Percentiles rank a stretch among this genome's conserved stretches.
Conservation (phyloP, 2,797 vertebrate genomes). For the Onychomys leucogaster region DNA sequence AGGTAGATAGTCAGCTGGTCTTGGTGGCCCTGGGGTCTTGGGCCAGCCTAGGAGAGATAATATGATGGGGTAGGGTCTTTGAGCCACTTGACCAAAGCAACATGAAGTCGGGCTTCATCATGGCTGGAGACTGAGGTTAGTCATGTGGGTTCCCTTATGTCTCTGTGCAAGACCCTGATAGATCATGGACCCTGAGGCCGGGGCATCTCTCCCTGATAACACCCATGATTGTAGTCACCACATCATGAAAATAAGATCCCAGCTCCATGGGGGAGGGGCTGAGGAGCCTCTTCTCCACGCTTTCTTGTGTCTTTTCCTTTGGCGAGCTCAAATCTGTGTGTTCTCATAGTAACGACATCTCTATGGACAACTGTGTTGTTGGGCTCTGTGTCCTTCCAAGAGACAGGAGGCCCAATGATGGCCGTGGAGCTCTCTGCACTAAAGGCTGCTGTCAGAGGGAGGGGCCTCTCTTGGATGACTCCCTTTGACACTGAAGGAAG, state of each 20-base stretch:
- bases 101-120: neutral
- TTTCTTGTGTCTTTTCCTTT: accelerated
- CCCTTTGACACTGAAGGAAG: neutral
- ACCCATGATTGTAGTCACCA: neutral
- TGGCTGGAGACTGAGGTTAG: neutral
- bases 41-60: neutral
- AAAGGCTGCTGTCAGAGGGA: neutral
- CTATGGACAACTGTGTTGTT: neutral
- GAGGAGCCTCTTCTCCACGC: accelerated
- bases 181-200: neutral
- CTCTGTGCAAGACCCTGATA: accelerated
- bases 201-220: neutral
- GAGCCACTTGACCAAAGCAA: neutral
- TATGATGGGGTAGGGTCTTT: neutral
- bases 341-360: neutral
- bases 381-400: neutral
- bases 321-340: neutral
- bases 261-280: accelerated
- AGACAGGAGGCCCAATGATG: accelerated
- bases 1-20: neutral
- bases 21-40: neutral
- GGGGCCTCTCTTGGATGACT: accelerated
- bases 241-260: neutral
- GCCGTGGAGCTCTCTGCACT: neutral
- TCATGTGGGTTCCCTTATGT: neutral